Evolutionary conservation across 2,888 invertebrate genomes (phyloP), one percentile per base, ranked within the genome.

Genomic region (Sthenelais limicola): DNA sequence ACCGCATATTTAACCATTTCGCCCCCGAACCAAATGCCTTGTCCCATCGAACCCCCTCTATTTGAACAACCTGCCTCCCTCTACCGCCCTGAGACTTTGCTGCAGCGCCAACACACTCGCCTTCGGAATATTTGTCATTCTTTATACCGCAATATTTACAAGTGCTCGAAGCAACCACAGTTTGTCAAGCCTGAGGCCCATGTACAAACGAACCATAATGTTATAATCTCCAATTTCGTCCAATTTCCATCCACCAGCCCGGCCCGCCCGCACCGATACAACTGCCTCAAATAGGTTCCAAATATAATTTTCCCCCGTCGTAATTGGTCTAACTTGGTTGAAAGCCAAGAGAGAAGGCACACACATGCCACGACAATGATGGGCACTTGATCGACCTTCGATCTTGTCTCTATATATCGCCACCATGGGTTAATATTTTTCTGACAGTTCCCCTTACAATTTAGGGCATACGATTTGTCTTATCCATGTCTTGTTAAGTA

Each of bases 221-320:
- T 62, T 43, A 62, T 62, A 62, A 62, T 62, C 62, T 62, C 62
- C 62, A 62, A 62, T 62, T 62, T 62, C 62, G 35, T 24, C 62
- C 62, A 62, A 62, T 62, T 62, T 62, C 35, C 33, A 33, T 26
- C 24, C 18, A 12, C 33, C 32, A 2, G 18, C n/a, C 33, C 38
- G 24, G 5, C 54, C 54, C 54, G 30, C 30, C 26, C 30, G 12
- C 54, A 3, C 28, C 54, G n/a, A n/a, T n/a, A n/a, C n/a, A n/a
- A n/a, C n/a, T n/a, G n/a, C n/a, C n/a, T n/a, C n/a, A n/a, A n/a
- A n/a, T n/a, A n/a, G n/a, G n/a, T n/a, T n/a, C n/a, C n/a, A n/a
- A n/a, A n/a, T n/a, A n/a, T n/a, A n/a, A n/a, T n/a, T n/a, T 28
- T 5, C 28, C 30, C 54, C 28, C 56, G 35, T 30, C 56, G 18